These are phyloP conservation scores for Indicator indicator DNA, from an alignment of 2,113 vertebrate species.

Conservation along the genomic window DNA sequence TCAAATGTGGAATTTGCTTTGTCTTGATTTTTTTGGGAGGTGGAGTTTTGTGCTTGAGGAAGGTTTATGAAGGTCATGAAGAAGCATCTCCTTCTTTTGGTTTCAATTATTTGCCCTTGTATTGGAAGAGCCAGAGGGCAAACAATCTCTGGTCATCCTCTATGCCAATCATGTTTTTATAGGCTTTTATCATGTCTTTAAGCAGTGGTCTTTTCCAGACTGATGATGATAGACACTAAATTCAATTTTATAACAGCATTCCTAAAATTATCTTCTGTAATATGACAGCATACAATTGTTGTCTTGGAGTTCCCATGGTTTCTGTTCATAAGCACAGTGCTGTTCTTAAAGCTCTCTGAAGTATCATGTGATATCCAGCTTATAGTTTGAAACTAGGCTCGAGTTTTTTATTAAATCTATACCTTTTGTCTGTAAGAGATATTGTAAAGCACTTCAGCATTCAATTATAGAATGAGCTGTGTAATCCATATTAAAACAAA, in stretches of 20 bases:
- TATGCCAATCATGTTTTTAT: not conserved
- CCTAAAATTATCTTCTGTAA: not conserved
- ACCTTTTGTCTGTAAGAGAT: not conserved
- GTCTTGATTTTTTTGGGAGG: rapidly evolving
- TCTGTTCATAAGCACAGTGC: not conserved
- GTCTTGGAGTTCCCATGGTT: not conserved
- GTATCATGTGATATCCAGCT: not conserved
- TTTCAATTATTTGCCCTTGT: not conserved
- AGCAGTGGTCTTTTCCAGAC: not conserved
- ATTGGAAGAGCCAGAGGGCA: not conserved
- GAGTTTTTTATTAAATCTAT: not conserved
- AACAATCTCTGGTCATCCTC: not conserved
- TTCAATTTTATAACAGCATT: not conserved
- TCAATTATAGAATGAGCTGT: not conserved
- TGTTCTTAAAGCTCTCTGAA: not conserved
- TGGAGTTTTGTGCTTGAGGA: not conserved
- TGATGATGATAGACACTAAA: not conserved
- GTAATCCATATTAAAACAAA: not conserved
- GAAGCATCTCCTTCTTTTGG: not conserved
- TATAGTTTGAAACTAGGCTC: not conserved
- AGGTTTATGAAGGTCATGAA: not conserved
- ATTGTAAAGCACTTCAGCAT: not conserved
- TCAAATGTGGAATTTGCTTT: not conserved
- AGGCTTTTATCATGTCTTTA: not conserved
- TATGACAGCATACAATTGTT: not conserved